Evolutionary conservation across 2,797 vertebrate species (phyloP).

Genomic region (Neomorphus geoffroyi): DNA sequence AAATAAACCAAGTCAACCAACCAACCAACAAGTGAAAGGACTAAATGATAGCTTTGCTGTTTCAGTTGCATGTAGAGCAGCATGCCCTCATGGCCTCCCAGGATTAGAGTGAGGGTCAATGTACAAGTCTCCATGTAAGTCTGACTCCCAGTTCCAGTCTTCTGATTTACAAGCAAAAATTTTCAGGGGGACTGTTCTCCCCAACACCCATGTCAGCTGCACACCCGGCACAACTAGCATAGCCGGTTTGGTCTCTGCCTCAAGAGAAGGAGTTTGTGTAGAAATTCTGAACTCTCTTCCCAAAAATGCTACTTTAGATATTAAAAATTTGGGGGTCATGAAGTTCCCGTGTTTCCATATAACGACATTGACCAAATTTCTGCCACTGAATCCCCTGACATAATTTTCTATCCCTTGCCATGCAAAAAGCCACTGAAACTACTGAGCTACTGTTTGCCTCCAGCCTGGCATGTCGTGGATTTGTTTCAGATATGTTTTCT

Average conservation of each 20-base stretch:
- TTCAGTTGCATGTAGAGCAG: not conserved
- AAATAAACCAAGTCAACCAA: not conserved
- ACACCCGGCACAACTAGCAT: not conserved
- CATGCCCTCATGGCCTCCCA: not conserved
- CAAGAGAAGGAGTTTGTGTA: not conserved
- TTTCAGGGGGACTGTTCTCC: fast-evolving
- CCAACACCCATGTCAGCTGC: not conserved
- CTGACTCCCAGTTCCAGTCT: not conserved
- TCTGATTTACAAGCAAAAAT: not conserved
- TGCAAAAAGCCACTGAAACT: not conserved
- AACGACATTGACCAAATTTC: not conserved
- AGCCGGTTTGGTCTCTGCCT: not conserved
- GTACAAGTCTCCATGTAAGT: not conserved
- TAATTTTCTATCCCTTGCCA: not conserved
- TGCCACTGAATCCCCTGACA: not conserved
- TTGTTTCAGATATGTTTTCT: not conserved
- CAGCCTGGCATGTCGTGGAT: not conserved
- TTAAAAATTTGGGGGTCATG: not conserved
- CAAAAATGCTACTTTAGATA: not conserved
- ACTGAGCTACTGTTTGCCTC: not conserved
- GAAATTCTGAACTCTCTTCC: not conserved
- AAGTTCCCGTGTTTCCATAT: not conserved
- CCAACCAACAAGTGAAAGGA: not conserved
- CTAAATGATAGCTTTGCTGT: not conserved
- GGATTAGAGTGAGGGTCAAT: not conserved